These are phyloP conservation scores for Dasypus novemcinctus DNA, from an alignment of 2,113 vertebrate genomes.

Conservation along the genomic window DNA sequence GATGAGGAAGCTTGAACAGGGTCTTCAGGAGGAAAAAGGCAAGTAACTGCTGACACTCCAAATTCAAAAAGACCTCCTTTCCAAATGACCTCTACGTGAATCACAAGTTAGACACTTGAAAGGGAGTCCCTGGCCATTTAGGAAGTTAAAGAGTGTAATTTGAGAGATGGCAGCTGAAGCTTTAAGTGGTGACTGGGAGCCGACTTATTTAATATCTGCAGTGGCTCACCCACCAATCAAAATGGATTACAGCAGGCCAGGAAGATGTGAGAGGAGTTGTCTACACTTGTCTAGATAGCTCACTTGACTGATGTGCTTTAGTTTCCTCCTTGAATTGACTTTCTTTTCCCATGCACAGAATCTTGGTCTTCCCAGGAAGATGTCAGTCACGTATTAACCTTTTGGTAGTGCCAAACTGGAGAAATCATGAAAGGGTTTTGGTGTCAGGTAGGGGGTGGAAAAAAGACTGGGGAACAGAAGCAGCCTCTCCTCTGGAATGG, in stretches of 20 bases:
- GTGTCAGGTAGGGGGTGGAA: background rate
- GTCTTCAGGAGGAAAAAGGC: constrained; percentile 20
- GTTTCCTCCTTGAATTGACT: background rate
- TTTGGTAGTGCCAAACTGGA: too few relatives aligned
- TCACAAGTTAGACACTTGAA: background rate
- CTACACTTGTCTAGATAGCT: background rate
- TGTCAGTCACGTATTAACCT: background rate
- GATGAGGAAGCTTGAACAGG: constrained; percentile 43
- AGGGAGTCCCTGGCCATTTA: background rate
- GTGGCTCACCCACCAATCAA: background rate
- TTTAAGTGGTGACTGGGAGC: background rate
- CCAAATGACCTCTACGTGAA: background rate
- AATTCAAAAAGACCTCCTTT: constrained; percentile 13
- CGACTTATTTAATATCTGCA: background rate
- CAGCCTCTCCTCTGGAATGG: background rate
- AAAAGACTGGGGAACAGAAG: background rate
- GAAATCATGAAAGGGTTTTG: background rate
- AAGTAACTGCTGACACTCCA: background rate
- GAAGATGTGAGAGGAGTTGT: background rate
- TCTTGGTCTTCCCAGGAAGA: background rate
- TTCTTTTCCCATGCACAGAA: background rate
- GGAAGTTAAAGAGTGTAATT: background rate
- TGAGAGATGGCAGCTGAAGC: background rate
- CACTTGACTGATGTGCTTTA: background rate
- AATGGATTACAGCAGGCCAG: background rate